Base-by-base conservation (phyloP, 2,888 invertebrate species). In the Drosophila macrospina region DNA sequence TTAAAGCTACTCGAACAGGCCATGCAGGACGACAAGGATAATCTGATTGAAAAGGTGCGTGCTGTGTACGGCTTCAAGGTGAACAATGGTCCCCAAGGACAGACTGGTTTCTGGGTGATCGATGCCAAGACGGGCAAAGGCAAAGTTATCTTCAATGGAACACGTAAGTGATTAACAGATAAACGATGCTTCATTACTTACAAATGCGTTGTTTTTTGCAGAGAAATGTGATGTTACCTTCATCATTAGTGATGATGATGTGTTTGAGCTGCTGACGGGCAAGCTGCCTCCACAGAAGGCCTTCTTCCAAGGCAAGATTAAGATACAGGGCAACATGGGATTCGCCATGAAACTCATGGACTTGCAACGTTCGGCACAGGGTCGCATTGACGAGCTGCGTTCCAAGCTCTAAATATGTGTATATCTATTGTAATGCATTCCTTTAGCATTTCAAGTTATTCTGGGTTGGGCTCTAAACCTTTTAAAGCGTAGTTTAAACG, bases 241-340 rank as follows among this genome's bases (percentile, higher is more conserved):
- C 89, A 96, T 96, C 0, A 95, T 99, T 76, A 96, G 95, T 88
- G 99, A 99, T 90, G 95, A 95, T 0, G 98, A 98, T 90, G 95
- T 99, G 4, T 94, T 96, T 5, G 97, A 97, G 79, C 93, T 99
- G 57, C 96, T 99, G 88, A 94, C 96, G 1, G 98, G 98, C 0
- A 97, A 97, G 92, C 93, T 99, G 67, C 98, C 98, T 91, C 97
- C 97, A 0, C 98, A 99, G 91, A 98, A 98, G 92, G 98, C 98
- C 1, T 98, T 97, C 92, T 97, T 97, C 94, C 97, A 98, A 92
- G 99, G 99, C 13, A 99, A 99, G 92, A 95, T 98, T 62, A 99
- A 98, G 93, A 96, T 99, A 66, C 97, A 98, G 91, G 99, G 99
- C 32, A 99, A 99, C 91, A 98, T 99, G 96, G 98, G 97, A 0